phyloP scores from a whole-genome alignment of 1,140 invertebrate species.

The Calliopsis andreniformis region DNA sequence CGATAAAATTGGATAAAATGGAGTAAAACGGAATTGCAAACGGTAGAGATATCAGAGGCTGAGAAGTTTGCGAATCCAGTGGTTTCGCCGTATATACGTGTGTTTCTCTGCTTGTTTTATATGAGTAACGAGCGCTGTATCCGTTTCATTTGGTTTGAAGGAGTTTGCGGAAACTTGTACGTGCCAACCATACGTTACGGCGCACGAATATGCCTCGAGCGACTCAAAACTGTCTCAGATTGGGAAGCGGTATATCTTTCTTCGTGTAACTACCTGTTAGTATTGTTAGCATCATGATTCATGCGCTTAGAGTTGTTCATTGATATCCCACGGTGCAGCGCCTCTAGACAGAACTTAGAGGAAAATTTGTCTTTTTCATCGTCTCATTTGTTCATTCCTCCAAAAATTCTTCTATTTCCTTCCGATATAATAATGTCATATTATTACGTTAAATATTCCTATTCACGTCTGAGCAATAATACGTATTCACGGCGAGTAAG shows the following conservation, averaged over 20 bases:
- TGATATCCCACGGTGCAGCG: too few relatives aligned
- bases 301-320: too few relatives aligned
- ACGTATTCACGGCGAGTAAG: conserved; percentile 56
- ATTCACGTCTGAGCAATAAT: conserved; percentile 59
- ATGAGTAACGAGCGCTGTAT: conserved; percentile 51
- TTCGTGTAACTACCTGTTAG: conserved; percentile 18
- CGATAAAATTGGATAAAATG: conserved; percentile 13
- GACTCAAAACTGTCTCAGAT: conserved; percentile 25
- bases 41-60: conserved; percentile 7
- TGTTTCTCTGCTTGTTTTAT: conserved; percentile 48
- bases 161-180: conserved; percentile 51
- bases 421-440: conserved; percentile 48
- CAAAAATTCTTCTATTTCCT: conserved; percentile 24
- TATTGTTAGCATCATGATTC: not conserved
- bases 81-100: conserved; percentile 2
- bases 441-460: conserved; percentile 67
- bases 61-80: not conserved
- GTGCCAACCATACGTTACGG: conserved; percentile 15
- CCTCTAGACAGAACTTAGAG: too few relatives aligned
- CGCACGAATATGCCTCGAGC: conserved; percentile 15
- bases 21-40: conserved; percentile 18
- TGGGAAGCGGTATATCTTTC: conserved; percentile 43
- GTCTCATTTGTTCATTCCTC: not conserved
- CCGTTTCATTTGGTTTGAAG: conserved; percentile 36
- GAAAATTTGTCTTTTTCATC: not conserved